Base-by-base conservation (phyloP, 30 jellyfish, hydroid and myxozoan species). In the Chrysaora quinquecirrha region DNA sequence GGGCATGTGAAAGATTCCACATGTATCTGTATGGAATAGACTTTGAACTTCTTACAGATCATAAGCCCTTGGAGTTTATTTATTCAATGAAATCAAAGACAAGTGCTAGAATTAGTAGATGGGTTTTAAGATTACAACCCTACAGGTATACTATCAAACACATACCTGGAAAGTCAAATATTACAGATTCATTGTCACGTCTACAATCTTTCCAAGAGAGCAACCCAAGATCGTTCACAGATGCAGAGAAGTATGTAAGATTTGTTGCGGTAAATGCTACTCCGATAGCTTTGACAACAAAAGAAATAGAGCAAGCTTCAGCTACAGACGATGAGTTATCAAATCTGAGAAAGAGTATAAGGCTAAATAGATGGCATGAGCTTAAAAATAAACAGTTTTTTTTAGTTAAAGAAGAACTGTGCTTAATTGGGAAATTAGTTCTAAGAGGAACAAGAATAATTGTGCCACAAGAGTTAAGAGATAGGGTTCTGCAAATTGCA, bases 1-100 rank as follows among this genome's bases (percentile, higher is more conserved):
- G 88, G 95, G 88, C 83, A 14, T 46, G 82, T 52, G 87, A 87
- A 78, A 18, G 91, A 46, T 78, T 71, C 30, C 87, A 75, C 69
- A 21, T 63, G 70, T 78, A 76, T 46, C 87, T 87, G 49, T 52
- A 50, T 77, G 87, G 87, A 52, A 35, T 61, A 76, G 83, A 87
- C 62, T 87, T 87, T 70, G 93, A 77, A 30, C 82, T 78, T 62
- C 64, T 65, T 29, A 78, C 76, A 49, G 92, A 87, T 71, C 88
- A 78, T 62, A 74, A 78, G 69, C 93, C 94, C 67, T 28, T 87
- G 71, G 89, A 72, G 68, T 50, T 48, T 23, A 87, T 87, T 10
- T 83, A 29, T 32, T 52, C 89, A 16, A 75, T n/a, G 72, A 49
- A 56, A 28, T 71, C 89, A 25, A 70, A 83, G 24, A 90, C 80